Evolutionary conservation across 2,888 invertebrate genomes (phyloP).

Genomic region (Cephonodes hylas): DNA sequence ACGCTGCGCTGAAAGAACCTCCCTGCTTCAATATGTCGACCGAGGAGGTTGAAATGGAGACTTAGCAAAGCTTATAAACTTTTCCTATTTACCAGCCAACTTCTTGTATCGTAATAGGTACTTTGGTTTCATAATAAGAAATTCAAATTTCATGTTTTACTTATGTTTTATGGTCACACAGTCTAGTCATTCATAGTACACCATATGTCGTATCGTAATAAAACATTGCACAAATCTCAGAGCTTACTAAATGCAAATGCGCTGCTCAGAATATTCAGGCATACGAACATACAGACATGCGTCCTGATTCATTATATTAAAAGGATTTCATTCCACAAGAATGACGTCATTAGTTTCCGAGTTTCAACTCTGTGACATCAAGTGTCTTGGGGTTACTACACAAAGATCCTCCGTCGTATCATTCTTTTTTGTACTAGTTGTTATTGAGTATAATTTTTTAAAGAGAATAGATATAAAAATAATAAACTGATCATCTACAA

Average conservation of each 20-base stretch:
- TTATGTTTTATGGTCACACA: background rate
- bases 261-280: background rate
- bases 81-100: constrained; percentile 28
- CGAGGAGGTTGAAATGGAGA: constrained; percentile 33
- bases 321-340: background rate
- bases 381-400: background rate
- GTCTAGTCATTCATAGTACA: background rate
- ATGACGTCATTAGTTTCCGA: background rate
- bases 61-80: constrained; percentile 44
- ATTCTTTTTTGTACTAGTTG: background rate
- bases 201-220: background rate
- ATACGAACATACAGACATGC: background rate
- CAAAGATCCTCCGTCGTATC: background rate
- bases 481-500: no score
- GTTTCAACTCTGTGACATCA: background rate
- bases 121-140: background rate
- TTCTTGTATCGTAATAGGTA: constrained; percentile 3
- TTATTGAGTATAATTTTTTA: background rate
- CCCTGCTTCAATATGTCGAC: constrained; percentile 35
- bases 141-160: background rate
- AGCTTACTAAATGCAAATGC: background rate
- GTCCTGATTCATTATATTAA: background rate
- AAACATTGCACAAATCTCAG: background rate
- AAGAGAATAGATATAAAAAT: no score
- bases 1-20: constrained; percentile 36